Conservation (phyloP, 2,113 vertebrate genomes). For the Tringa solitaria region DNA sequence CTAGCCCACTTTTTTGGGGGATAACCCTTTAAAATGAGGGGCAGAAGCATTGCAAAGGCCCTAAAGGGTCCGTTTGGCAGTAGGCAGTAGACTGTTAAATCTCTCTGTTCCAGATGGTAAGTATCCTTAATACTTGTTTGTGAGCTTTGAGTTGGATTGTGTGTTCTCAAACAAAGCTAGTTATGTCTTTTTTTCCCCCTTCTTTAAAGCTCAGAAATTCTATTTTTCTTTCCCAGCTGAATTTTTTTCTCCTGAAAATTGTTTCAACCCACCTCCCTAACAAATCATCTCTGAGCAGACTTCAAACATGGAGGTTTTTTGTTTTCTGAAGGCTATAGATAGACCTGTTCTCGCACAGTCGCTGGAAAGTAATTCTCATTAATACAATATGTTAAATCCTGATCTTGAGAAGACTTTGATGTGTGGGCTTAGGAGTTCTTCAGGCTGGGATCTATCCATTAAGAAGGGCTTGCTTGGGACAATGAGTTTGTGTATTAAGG, state of each 20-base stretch:
- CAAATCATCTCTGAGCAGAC: not conserved
- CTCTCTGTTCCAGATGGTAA: not conserved
- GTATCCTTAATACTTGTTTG: not conserved
- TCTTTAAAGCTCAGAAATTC: not conserved
- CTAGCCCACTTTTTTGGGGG: not conserved
- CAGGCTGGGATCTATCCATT: not conserved
- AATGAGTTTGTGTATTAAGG: not conserved
- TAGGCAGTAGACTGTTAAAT: not conserved
- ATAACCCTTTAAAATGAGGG: not conserved
- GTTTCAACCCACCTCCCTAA: not conserved
- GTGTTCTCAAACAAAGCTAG: not conserved
- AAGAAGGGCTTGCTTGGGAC: not conserved
- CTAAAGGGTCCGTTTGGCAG: not conserved
- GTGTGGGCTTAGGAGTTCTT: not conserved
- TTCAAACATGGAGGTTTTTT: not conserved
- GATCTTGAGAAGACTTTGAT: not conserved
- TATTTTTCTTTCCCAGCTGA: not conserved
- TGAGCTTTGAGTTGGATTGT: not conserved
- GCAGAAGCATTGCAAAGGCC: not conserved
- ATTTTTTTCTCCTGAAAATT: not conserved
- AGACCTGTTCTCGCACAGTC: not conserved
- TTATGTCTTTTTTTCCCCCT: accelerated
- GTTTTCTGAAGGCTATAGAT: not conserved
- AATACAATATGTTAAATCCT: conserved; percentile 37
- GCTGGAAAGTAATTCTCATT: conserved; percentile 28